A percentile compares a stretch with the other conserved stretches of the same genome.
Conservation (phyloP, 2,797 vertebrate species). For the Sebastes kiyomatsui region DNA sequence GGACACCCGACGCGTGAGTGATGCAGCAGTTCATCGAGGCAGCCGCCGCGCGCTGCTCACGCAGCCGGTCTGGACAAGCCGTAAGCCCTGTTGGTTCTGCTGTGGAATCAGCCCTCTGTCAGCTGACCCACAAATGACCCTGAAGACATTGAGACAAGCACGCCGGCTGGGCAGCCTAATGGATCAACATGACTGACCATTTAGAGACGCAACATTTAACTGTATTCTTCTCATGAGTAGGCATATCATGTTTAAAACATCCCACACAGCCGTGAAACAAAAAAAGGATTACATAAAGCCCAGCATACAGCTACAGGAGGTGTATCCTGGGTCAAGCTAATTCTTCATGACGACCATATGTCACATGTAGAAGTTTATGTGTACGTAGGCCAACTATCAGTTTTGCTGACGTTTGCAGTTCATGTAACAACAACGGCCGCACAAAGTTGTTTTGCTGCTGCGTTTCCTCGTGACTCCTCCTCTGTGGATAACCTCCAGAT, state of each 20-base stretch:
- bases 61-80: too few relatives aligned
- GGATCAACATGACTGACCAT: not conserved
- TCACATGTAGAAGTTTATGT: not conserved
- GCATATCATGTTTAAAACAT: not conserved
- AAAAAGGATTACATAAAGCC: not conserved
- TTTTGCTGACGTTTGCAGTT: not conserved
- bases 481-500: conserved; percentile 38
- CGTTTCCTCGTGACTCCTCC: conserved; percentile 10
- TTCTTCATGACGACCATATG: not conserved
- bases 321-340: not conserved
- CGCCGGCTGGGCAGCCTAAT: not conserved
- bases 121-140: not conserved
- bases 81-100: not conserved
- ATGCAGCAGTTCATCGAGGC: too few relatives aligned
- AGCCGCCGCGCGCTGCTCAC: too few relatives aligned
- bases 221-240: not conserved
- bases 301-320: not conserved
- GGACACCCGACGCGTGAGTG: too few relatives aligned
- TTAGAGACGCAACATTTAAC: not conserved
- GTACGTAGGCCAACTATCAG: too few relatives aligned
- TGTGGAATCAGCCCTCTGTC: not conserved
- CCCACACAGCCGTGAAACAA: not conserved
- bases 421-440: not conserved
- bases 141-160: not conserved
- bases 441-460: conserved; percentile 14